Evolutionary conservation across 2,113 vertebrate species (phyloP).

Genomic region (Hylia prasina): DNA sequence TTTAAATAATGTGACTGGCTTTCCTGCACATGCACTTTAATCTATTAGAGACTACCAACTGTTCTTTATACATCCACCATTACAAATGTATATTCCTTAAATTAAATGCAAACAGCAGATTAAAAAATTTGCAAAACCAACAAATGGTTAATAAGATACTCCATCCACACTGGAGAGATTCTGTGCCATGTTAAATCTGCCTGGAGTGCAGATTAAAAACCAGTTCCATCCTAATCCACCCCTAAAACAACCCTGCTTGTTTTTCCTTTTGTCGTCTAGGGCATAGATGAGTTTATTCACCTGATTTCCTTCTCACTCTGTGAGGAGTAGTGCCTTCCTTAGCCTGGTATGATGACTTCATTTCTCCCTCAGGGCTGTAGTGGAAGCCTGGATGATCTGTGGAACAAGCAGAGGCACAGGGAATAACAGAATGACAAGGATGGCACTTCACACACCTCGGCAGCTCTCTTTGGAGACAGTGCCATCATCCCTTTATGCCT

Average conservation of each 20-base stretch:
- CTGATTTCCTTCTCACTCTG: slow-evolving; percentile 89
- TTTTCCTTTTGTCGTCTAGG: background rate
- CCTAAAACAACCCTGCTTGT: background rate
- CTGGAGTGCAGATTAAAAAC: background rate
- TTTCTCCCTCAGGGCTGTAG: slow-evolving; percentile 82
- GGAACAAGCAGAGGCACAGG: background rate
- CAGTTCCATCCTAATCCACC: background rate
- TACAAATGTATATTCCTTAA: background rate
- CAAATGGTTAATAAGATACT: background rate
- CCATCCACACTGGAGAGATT: background rate
- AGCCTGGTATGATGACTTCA: slow-evolving; percentile 67
- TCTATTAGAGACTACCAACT: background rate
- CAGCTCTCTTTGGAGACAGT: background rate
- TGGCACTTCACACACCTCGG: background rate
- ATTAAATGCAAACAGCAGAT: background rate
- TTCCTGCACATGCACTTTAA: background rate
- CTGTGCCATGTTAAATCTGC: background rate
- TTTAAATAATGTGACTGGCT: background rate
- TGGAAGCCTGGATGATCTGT: slow-evolving; percentile 93
- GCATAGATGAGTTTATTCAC: slow-evolving; percentile 60
- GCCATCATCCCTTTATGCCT: background rate
- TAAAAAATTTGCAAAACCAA: background rate
- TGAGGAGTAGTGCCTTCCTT: slow-evolving; percentile 81
- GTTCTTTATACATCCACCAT: background rate
- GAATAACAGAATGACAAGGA: background rate